A percentile compares a stretch with the other conserved stretches of the same genome.
Evolutionary conservation across 2,113 vertebrate genomes (phyloP).

Genomic region (Taxidea taxus): DNA sequence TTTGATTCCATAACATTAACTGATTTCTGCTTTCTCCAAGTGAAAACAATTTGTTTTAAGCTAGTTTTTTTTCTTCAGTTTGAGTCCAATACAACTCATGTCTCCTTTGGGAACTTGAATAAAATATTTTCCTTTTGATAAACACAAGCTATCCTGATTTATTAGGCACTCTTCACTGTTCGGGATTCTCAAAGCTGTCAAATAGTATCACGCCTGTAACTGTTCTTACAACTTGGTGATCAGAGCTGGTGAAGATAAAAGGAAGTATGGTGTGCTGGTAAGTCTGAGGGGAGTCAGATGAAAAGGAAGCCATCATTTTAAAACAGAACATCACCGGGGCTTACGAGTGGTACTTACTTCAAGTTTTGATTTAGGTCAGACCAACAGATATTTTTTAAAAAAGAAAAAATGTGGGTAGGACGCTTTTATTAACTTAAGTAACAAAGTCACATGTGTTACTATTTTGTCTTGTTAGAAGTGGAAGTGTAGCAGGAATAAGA

Average conservation of each 20-base stretch:
- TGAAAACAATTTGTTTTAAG: not conserved
- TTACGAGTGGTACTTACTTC: not conserved
- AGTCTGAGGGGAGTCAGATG: not conserved
- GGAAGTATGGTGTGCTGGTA: not conserved
- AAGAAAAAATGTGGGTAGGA: not conserved
- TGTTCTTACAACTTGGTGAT: not conserved
- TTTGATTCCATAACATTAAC: not conserved
- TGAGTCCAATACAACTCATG: not conserved
- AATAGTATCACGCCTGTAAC: not conserved
- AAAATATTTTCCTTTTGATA: not conserved
- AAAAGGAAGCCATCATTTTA: not conserved
- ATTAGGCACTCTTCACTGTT: not conserved
- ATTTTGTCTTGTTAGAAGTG: not conserved
- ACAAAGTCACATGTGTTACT: not conserved
- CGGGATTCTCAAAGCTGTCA: not conserved
- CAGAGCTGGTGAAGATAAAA: not conserved
- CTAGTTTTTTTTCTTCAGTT: not conserved
- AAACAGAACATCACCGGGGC: not conserved
- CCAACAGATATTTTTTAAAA: not conserved
- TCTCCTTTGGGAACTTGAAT: not conserved
- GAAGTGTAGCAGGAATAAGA: not conserved
- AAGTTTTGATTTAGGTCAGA: not conserved
- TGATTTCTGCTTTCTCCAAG: conserved; percentile 3
- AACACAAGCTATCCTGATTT: not conserved
- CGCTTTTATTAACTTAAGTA: not conserved